Evolutionary conservation across 1,140 invertebrate species (phyloP).

Genomic region (Piezodorus guildinii): DNA sequence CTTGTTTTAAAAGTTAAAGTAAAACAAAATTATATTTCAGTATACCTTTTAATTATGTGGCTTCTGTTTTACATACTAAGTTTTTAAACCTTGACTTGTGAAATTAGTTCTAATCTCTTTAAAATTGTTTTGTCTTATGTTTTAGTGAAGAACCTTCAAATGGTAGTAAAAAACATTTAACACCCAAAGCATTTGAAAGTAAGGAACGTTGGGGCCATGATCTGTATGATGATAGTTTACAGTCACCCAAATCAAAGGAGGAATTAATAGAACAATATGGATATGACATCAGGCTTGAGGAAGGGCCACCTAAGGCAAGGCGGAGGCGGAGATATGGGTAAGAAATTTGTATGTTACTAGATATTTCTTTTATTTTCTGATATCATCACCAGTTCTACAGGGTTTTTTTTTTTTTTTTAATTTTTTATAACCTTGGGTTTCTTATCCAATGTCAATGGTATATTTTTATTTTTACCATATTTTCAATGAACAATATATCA

Average conservation of each 20-base stretch:
- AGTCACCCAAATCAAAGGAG: constrained; percentile 75
- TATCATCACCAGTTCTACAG: too few relatives aligned
- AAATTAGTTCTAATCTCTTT: neutral
- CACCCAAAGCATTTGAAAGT: neutral
- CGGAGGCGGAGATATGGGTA: constrained; percentile 75
- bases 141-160: constrained; percentile 2
- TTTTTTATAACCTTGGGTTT: too few relatives aligned
- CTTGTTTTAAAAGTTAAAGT: too few relatives aligned
- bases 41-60: too few relatives aligned
- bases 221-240: constrained; percentile 64
- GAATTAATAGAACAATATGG: constrained; percentile 83
- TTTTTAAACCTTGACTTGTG: too few relatives aligned
- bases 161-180: neutral
- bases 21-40: too few relatives aligned
- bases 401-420: too few relatives aligned
- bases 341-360: constrained; percentile 27
- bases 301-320: constrained; percentile 75
- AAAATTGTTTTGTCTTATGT: constrained; percentile 3
- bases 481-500: too few relatives aligned
- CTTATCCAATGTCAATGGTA: too few relatives aligned
- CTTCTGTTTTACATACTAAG: too few relatives aligned
- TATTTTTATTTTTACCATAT: too few relatives aligned
- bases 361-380: constrained; percentile 11
- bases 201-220: constrained; percentile 74
- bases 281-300: constrained; percentile 88